phyloP scores from a whole-genome alignment of 2,888 invertebrate genomes.

The Philaethria dido region DNA sequence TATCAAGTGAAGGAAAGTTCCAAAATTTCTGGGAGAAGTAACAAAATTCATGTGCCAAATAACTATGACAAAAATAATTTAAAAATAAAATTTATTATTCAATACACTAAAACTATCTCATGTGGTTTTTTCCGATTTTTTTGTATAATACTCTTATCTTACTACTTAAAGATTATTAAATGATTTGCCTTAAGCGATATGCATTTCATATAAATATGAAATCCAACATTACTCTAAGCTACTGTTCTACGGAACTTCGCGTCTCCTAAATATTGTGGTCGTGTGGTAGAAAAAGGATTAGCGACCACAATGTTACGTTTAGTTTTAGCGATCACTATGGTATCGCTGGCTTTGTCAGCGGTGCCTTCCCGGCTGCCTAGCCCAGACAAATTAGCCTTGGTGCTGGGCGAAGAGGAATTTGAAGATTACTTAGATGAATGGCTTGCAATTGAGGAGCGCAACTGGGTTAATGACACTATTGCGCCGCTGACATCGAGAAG shows the following conservation, averaged over 20 bases:
- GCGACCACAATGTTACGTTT: constrained; percentile 42
- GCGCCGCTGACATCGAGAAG: constrained; percentile 48
- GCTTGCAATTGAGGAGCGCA: constrained; percentile 62
- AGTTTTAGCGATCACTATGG: constrained; percentile 46
- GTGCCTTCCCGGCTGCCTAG: constrained; percentile 55
- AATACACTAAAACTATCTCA: background rate
- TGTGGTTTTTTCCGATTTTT: constrained; percentile 9
- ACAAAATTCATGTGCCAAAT: background rate
- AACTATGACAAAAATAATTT: background rate
- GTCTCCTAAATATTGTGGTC: background rate
- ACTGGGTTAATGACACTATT: constrained; percentile 53
- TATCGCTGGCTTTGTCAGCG: constrained; percentile 51
- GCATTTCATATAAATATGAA: constrained; percentile 36
- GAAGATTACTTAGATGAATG: constrained; percentile 75
- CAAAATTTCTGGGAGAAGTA: background rate
- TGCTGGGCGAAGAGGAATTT: constrained; percentile 73
- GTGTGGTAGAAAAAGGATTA: background rate
- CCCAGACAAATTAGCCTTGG: constrained; percentile 65
- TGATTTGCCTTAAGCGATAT: constrained; percentile 28
- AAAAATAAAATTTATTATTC: background rate
- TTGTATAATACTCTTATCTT: constrained; percentile 16
- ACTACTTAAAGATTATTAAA: background rate
- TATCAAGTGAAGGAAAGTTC: background rate
- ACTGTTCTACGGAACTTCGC: constrained; percentile 8
- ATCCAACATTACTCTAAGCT: background rate